Evolutionary conservation across 2,888 invertebrate species (phyloP).

Genomic region (Watsonalla cultraria): DNA sequence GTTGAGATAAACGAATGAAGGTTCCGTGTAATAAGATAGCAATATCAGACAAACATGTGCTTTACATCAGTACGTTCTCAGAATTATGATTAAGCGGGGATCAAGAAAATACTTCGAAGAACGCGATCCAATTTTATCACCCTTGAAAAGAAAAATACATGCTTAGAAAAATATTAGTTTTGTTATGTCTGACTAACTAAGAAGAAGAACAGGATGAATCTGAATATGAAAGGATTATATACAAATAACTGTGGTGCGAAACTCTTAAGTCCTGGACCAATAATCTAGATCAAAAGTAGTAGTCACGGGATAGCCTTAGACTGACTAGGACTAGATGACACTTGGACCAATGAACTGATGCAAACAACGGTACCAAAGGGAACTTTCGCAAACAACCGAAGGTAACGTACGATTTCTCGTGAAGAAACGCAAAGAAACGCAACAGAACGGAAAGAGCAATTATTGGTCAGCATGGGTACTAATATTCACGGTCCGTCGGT

Average conservation of each 20-base stretch:
- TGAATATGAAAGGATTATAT: too few relatives aligned
- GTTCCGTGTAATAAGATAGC: not conserved
- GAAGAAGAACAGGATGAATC: too few relatives aligned
- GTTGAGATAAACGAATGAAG: not conserved
- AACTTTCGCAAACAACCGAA: not conserved
- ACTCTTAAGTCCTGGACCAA: too few relatives aligned
- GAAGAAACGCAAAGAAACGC: constrained; percentile 21
- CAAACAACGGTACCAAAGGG: too few relatives aligned
- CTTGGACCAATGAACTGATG: not conserved
- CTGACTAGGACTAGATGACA: too few relatives aligned
- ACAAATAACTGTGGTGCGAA: too few relatives aligned
- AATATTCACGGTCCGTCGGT: constrained; percentile 45
- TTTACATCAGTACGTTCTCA: not conserved
- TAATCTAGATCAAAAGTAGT: too few relatives aligned
- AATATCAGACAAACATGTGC: constrained; percentile 1
- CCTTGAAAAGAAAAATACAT: too few relatives aligned
- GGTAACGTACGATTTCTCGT: constrained; percentile 2
- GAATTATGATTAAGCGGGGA: not conserved
- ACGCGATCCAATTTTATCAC: too few relatives aligned
- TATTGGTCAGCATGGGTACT: constrained; percentile 33
- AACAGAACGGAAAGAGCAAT: constrained; percentile 42
- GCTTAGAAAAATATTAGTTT: too few relatives aligned
- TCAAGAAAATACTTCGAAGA: too few relatives aligned
- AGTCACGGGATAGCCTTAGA: not conserved
- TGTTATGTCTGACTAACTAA: too few relatives aligned